Evolutionary conservation across 2,888 invertebrate species (phyloP).

Genomic region (Drosophila picticornis): DNA sequence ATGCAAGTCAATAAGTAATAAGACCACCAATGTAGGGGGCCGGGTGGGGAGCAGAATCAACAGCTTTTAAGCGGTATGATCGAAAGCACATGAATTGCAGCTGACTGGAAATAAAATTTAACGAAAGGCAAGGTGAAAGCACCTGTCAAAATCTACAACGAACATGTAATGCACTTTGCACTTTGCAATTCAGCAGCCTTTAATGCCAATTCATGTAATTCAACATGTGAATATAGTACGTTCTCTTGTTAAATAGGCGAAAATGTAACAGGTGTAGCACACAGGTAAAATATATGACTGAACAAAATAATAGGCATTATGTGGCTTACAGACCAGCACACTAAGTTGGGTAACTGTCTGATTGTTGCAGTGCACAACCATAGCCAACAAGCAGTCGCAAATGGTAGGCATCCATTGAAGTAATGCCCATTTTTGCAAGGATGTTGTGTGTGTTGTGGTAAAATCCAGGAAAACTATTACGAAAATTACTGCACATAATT

Average conservation of each 20-base stretch:
- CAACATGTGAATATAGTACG: slow-evolving; percentile 5
- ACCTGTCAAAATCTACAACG: slow-evolving; percentile 13
- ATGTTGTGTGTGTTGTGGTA: slow-evolving; percentile 12
- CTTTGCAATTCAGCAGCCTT: slow-evolving; percentile 19
- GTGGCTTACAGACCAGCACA: slow-evolving; percentile 15
- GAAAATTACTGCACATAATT: slow-evolving; percentile 70
- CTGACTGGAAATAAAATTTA: slow-evolving; percentile 53
- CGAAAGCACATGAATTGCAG: slow-evolving; percentile 40
- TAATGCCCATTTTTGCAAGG: background rate
- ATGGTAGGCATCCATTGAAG: slow-evolving; percentile 16
- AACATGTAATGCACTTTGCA: slow-evolving; percentile 28
- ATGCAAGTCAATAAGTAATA: slow-evolving; percentile 62
- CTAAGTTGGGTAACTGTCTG: slow-evolving; percentile 8
- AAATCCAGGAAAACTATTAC: slow-evolving; percentile 66
- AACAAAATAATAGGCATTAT: slow-evolving; percentile 19
- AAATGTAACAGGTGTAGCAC: slow-evolving; percentile 1
- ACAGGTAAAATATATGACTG: slow-evolving; percentile 18
- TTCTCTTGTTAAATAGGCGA: background rate
- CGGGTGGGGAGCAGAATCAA: slow-evolving; percentile 17
- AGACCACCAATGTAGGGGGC: background rate
- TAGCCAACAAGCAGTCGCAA: slow-evolving; percentile 38
- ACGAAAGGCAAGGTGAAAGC: slow-evolving; percentile 22
- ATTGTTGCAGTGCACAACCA: slow-evolving; percentile 30
- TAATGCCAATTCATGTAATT: background rate
- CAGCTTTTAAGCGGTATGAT: slow-evolving; percentile 42